Base-by-base conservation (phyloP, 2,888 invertebrate species). In the Athrips mouffetella region DNA sequence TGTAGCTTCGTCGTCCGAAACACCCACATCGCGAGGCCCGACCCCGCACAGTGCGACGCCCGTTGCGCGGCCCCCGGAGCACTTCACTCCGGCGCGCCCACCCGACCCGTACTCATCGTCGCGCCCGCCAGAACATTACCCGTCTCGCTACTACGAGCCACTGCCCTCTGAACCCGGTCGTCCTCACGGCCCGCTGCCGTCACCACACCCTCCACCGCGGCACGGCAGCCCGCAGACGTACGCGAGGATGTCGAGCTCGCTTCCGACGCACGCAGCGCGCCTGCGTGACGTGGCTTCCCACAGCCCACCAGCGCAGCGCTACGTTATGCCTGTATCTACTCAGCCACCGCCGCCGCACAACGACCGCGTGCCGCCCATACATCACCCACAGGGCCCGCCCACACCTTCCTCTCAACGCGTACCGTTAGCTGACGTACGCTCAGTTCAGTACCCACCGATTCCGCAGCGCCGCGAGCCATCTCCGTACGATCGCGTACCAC, bases 351-450 rank as follows among this genome's bases (percentile, higher is more conserved):
- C 83, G 29, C 85, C 77, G 25, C 83, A 78, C 47, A 88, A 87
- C 50, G 88, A 88, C 60, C 78, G 88, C 4, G 87, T 87, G 48
- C 88, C 88, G 47, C 88, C 88, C 16, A 87, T 88, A 62, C 85
- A 87, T 57, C 87, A 88, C 58, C 87, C 86, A 31, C 80, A 76
- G 53, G 53, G n/a, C n/a, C n/a, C 70, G 29, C 62, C 65, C 3
- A 13, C 42, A 7, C 66, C 73, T 30, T 54, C 75, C n/a, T 52
- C 68, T n/a, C 83, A 79, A 54, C 73, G 80, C 42, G 64, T 75
- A 11, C 50, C 67, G 21, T 44, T 72, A 8, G 54, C 67, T 10
- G 86, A 83, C 47, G 70, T 67, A 49, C 75, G 83, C 11, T 59
- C 79, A 7, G 51, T 75, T 15, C 80, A 77, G 11, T 87, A 85